Percentiles rank a stretch among this genome's conserved stretches.
Conservation (phyloP, 2,797 vertebrate species). For the Ciconia nigra region DNA sequence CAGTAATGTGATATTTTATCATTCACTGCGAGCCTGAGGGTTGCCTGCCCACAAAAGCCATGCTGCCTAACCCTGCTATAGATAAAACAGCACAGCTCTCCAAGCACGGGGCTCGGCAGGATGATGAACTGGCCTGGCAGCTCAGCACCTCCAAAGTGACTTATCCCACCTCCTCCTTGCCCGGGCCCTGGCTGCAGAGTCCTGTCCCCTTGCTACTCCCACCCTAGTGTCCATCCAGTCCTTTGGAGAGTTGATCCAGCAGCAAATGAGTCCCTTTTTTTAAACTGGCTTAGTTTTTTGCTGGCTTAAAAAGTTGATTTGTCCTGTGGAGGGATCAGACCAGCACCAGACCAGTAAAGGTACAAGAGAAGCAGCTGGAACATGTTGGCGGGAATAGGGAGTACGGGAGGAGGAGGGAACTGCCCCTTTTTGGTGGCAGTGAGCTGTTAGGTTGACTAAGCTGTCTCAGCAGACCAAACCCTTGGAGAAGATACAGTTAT, state of each 20-base stretch:
- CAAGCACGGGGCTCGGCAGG: neutral
- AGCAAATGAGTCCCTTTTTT: neutral
- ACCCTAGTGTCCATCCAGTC: neutral
- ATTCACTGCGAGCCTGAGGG: neutral
- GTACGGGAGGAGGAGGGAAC: neutral
- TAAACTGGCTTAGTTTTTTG: neutral
- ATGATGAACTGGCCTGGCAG: neutral
- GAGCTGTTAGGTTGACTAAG: neutral
- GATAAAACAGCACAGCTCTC: neutral
- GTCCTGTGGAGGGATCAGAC: neutral
- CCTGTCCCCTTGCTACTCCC: neutral
- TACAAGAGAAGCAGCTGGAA: neutral
- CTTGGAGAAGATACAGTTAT: constrained; percentile 35
- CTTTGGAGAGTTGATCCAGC: neutral
- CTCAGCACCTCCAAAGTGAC: neutral
- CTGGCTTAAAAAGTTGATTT: neutral
- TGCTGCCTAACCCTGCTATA: neutral
- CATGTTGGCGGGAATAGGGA: neutral
- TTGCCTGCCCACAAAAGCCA: neutral
- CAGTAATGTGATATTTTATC: constrained; percentile 1
- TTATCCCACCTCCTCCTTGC: neutral
- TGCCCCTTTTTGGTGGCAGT: neutral
- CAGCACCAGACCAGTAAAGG: neutral
- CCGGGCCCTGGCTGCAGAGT: neutral
- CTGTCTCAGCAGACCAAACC: neutral